These are phyloP conservation scores for Antheraea mylitta DNA, from an alignment of 1,140 invertebrate species.

Conservation along the genomic window DNA sequence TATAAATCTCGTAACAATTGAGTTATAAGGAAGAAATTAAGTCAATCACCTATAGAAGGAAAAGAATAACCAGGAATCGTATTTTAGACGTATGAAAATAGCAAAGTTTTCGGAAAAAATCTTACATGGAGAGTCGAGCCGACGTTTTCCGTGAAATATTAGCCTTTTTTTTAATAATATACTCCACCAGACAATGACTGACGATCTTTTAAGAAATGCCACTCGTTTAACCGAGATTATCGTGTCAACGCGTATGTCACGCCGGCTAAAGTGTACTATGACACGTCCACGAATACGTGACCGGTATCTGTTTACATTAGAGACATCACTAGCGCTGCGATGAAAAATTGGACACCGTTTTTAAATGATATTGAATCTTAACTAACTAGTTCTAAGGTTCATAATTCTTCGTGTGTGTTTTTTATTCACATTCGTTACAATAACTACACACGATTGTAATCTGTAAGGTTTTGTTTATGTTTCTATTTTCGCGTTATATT, in stretches of 20 bases:
- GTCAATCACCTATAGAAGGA: too few species aligned
- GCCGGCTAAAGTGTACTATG: slow-evolving; percentile 45
- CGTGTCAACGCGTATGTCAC: slow-evolving; percentile 46
- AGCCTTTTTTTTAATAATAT: slow-evolving; percentile 31
- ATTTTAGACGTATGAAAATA: neutral
- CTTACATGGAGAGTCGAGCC: neutral
- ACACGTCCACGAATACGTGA: slow-evolving; percentile 48
- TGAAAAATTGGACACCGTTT: slow-evolving; percentile 15
- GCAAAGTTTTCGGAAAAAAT: neutral
- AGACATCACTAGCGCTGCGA: slow-evolving; percentile 29
- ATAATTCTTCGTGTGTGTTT: neutral
- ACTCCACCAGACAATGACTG: slow-evolving; percentile 40
- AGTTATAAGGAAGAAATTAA: too few species aligned
- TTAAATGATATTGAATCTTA: neutral
- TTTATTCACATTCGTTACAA: neutral
- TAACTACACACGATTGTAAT: neutral
- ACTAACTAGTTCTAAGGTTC: neutral
- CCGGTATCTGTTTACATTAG: slow-evolving; percentile 36
- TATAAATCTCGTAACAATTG: too few species aligned
- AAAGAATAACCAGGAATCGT: neutral
- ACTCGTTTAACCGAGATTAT: slow-evolving; percentile 49
- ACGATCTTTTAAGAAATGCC: slow-evolving; percentile 35
- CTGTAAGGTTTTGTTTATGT: neutral
- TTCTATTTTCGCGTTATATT: neutral
- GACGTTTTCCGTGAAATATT: neutral